A percentile compares a stretch with the other conserved stretches of the same genome.
Evolutionary conservation across 2,113 vertebrate species (phyloP).

Genomic region (Aegithalos caudatus): DNA sequence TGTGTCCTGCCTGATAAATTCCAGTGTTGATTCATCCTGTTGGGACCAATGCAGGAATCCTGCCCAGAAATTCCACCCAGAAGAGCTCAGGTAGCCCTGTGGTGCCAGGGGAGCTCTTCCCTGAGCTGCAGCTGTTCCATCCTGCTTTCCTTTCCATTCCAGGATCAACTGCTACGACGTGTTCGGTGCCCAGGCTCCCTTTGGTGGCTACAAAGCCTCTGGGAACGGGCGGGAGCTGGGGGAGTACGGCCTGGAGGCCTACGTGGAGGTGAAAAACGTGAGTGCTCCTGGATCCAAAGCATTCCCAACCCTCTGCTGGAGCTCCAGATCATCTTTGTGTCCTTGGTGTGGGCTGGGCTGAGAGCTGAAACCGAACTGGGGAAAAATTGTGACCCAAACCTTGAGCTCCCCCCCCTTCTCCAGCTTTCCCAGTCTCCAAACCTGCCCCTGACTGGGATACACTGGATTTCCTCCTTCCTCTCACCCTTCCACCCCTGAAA

Average conservation of each 20-base stretch:
- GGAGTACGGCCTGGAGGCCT: constrained; percentile 88
- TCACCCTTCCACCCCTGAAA: not conserved
- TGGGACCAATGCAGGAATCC: not conserved
- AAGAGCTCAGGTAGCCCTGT: rapidly evolving
- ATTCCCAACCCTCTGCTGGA: not conserved
- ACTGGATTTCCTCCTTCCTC: not conserved
- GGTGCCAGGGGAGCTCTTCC: not conserved
- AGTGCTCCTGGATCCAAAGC: not conserved
- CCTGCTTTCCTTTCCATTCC: not conserved
- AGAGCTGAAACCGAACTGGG: not conserved
- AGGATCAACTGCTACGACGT: constrained; percentile 98
- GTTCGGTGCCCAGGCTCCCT: constrained; percentile 89
- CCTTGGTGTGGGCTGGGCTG: not conserved
- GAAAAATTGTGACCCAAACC: not conserved
- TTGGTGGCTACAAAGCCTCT: constrained; percentile 94
- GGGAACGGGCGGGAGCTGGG: constrained; percentile 91
- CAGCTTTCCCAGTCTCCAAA: not conserved
- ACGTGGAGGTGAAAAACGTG: constrained; percentile 94
- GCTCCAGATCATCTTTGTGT: not conserved
- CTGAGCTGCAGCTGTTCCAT: not conserved
- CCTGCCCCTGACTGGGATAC: not conserved
- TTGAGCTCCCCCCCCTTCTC: not conserved
- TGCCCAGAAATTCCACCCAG: not conserved
- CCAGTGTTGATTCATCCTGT: not conserved
- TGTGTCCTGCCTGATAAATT: not conserved